phyloP scores from a whole-genome alignment of 2,797 vertebrate genomes.

The Columba guinea region DNA sequence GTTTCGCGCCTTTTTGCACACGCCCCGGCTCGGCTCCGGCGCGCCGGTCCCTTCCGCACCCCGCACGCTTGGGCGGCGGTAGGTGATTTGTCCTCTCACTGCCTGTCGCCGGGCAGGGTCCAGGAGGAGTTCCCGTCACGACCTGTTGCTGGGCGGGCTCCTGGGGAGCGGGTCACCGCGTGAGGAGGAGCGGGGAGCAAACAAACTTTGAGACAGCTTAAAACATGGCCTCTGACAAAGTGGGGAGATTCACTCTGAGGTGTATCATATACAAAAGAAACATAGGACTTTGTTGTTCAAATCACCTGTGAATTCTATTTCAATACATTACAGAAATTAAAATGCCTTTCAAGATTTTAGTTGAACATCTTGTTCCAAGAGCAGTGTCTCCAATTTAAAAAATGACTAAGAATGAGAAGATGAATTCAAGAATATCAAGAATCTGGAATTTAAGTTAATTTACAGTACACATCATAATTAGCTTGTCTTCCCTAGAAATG shows the following conservation, averaged over 20 bases:
- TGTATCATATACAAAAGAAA: background rate
- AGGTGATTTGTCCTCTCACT: no score
- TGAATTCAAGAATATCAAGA: background rate
- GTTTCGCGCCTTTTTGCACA: no score
- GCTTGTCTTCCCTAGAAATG: background rate
- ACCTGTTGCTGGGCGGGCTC: no score
- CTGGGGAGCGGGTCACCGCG: no score
- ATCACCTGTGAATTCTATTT: background rate
- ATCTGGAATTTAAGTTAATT: background rate
- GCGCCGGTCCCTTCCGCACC: no score
- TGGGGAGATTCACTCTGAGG: background rate
- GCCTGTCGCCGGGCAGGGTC: no score
- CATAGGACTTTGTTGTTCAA: background rate
- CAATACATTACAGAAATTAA: background rate
- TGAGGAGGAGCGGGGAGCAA: no score
- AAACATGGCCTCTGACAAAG: background rate
- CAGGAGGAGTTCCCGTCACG: no score
- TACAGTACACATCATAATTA: background rate
- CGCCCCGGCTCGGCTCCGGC: no score
- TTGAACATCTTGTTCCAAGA: background rate
- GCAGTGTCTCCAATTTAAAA: background rate
- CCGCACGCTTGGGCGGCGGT: no score
- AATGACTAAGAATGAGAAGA: background rate
- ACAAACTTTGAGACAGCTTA: no score
- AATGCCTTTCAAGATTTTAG: background rate